Base-by-base conservation (phyloP, 2,797 vertebrate genomes). In the Acanthornis magna region DNA sequence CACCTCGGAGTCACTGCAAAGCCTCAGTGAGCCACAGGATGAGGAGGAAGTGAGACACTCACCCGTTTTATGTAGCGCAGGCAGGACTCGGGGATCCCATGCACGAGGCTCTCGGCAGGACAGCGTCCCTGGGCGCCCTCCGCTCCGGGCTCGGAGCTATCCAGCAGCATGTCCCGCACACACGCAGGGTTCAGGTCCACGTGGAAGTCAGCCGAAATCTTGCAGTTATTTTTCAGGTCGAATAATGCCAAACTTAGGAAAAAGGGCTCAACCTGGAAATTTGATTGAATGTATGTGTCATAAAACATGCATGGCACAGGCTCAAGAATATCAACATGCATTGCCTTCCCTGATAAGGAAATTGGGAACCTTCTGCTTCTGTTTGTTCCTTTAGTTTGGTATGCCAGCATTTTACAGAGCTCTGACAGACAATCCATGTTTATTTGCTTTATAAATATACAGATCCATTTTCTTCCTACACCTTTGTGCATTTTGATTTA, bases 171-270 rank as follows among this genome's bases (percentile, higher is more conserved):
- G 70, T 99, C 99, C 58, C 98, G 98, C 20, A 99, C 98, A 12
- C 97, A 98, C 0, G 97, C 92, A 4, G 99, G 98, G 94, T 99
- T 99, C 91, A 99, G 95, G 95, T 99, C 99, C 77, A 99, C 97
- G 0, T 99, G 99, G 97, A 99, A 99, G 96, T 99, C 99, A 11
- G 98, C 98, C 0, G 99, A 99, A 97, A 99, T 98, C 97, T 99
- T 99, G 95, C 99, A 99, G 77, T 98, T 99, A 96, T 98, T 99
- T 93, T 98, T 98, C 73, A 99, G 95, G 85, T 99, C 99, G 12
- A 99, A 99, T 83, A 99, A 98, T 0, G 99, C 99, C 38, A 99
- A 98, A 97, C 97, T 99, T 92, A 99, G 98, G 97, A 99, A 99
- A 97, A 99, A 99, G 0, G 99, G 99, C 79, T 99, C 99, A 83